Evolutionary conservation across 2,797 vertebrate species (phyloP), one percentile per base, ranked within the genome.

Genomic region (Perodicticus potto): DNA sequence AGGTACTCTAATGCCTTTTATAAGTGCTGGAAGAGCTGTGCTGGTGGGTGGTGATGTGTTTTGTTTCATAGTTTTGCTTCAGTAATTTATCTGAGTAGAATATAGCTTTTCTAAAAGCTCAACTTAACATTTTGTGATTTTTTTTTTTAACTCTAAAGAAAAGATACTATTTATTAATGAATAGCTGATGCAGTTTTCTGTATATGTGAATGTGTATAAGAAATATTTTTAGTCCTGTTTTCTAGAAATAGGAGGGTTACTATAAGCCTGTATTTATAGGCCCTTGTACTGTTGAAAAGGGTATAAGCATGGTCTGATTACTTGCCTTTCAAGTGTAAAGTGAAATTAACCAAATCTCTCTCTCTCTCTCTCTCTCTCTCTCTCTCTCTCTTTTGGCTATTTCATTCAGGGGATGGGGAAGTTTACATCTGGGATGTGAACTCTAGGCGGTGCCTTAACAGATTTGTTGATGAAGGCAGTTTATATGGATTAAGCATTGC

Each of bases 341-440:
- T 57, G 87, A 82, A 93, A 89, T 83, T 92, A 96, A 81, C 69
- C 12, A 49, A 34, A 14, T 14, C 49, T 16, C 49, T 14, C 49
- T 53, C 29, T 2, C 0, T 9, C n/a, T n/a, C 13, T 14, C 40
- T 40, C 40, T 40, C 5, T 40, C 11, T 13, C 7, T 9, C 3
- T 34, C 19, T 69, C 32, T 63, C 29, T 65, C 14, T 2, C 20
- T n/a, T 80, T 73, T 96, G 69, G 2, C 65, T 96, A 16, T 92
- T 89, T 67, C 5, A 29, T 85, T 72, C 84, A 99, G 99, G 97
- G 93, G 98, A 98, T 70, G 99, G 99, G 0, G 98, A 98, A 86
- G 98, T 99, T 95, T 99, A 99, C 40, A 70, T 99, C 55, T 99
- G 99, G 99, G 99, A 99, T 96, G 98, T 99, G 83, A 98, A 98